phyloP scores from a whole-genome alignment of 2,888 invertebrate species.

The Andrena fulva region DNA sequence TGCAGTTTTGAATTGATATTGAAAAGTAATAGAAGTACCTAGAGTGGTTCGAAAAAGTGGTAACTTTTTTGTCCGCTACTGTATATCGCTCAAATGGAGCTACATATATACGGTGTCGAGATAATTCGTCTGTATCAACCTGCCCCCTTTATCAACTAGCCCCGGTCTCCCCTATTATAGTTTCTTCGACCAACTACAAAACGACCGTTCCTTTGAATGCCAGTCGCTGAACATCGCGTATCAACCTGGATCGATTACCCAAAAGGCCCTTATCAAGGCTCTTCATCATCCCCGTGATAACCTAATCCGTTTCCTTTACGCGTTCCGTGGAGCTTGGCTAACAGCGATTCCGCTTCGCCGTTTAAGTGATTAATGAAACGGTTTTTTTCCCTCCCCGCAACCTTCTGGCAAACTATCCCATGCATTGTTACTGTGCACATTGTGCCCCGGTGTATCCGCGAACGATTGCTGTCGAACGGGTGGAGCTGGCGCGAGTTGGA shows the following conservation, averaged over 20 bases:
- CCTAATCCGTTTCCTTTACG: slow-evolving; percentile 3
- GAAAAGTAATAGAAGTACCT: no score
- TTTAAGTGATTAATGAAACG: slow-evolving; percentile 23
- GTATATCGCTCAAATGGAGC: no score
- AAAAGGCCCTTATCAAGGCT: not conserved
- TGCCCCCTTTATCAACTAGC: no score
- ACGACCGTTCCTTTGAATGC: no score
- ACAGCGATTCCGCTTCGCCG: slow-evolving; percentile 5
- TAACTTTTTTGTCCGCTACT: no score
- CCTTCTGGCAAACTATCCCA: not conserved
- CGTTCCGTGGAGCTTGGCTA: not conserved
- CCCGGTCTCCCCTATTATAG: no score
- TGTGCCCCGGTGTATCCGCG: not conserved
- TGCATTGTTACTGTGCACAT: not conserved
- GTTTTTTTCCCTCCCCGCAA: slow-evolving; percentile 7
- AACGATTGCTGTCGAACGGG: slow-evolving; percentile 4
- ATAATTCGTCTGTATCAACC: no score
- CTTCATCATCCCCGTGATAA: not conserved
- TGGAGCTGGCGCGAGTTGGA: slow-evolving; percentile 1
- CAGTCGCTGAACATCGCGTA: no score
- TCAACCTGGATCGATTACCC: not conserved
- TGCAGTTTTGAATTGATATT: no score
- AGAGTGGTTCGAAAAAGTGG: no score
- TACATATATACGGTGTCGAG: no score
- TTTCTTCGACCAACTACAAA: no score